A percentile compares a stretch with the other conserved stretches of the same genome.
Conservation (phyloP, 2,113 vertebrate species). For the Hippocampus zosterae region DNA sequence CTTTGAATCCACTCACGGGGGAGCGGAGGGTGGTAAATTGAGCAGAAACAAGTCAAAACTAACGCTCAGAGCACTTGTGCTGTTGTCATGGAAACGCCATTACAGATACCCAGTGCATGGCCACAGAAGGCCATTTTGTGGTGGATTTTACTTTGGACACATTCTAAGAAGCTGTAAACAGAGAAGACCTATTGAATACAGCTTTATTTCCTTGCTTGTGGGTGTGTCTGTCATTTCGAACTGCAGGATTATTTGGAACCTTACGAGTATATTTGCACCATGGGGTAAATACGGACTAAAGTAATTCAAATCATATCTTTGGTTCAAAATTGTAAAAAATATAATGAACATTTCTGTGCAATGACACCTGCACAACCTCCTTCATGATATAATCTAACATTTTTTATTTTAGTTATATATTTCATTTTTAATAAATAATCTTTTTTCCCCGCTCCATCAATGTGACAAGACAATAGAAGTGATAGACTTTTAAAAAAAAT, state of each 20-base stretch:
- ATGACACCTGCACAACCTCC: constrained; percentile 22
- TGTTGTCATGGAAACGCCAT: constrained; percentile 55
- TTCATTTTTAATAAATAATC: constrained; percentile 15
- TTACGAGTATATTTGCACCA: constrained; percentile 39
- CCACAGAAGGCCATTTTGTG: background rate
- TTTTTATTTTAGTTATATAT: constrained; percentile 9
- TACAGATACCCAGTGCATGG: constrained; percentile 16
- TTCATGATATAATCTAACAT: constrained; percentile 44
- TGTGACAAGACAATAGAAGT: constrained; percentile 4
- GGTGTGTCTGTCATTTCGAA: constrained; percentile 1
- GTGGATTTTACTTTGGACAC: constrained; percentile 24
- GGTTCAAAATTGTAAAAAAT: constrained; percentile 57
- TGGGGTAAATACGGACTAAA: constrained; percentile 21
- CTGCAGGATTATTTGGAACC: constrained; percentile 4
- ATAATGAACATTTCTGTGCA: constrained; percentile 36
- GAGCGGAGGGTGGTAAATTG: constrained; percentile 22
- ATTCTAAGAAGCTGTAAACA: constrained; percentile 13
- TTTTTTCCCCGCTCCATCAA: constrained; percentile 10
- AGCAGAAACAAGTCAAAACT: constrained; percentile 41
- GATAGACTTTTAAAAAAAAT: background rate
- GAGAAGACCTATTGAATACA: constrained; percentile 12
- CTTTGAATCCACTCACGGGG: constrained; percentile 42
- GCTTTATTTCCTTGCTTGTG: constrained; percentile 6
- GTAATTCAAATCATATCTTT: constrained; percentile 48
- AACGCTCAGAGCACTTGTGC: constrained; percentile 25